These are phyloP conservation scores for Lepidothrix coronata DNA, from an alignment of 2,113 vertebrate genomes.

Conservation along the genomic window DNA sequence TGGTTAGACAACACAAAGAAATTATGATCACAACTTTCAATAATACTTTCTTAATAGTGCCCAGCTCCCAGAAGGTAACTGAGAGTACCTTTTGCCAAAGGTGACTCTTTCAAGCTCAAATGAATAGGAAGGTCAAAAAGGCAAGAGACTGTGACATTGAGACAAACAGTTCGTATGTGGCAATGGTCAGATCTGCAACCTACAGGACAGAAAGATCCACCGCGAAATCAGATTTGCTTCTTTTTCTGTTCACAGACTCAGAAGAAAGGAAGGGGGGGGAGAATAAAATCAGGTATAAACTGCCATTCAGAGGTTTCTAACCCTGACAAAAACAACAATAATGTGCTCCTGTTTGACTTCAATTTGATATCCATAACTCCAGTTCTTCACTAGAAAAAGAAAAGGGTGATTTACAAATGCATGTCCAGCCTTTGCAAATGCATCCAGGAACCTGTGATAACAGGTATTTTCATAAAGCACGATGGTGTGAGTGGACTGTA, in stretches of 20 bases:
- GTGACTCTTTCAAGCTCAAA: not conserved
- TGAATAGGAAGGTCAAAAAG: not conserved
- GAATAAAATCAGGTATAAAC: not conserved
- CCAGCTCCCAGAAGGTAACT: not conserved
- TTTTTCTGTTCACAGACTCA: not conserved
- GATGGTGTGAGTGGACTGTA: not conserved
- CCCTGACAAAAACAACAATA: not conserved
- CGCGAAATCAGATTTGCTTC: not conserved
- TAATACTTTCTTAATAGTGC: not conserved
- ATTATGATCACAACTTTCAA: not conserved
- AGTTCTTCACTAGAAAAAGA: not conserved
- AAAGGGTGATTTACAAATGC: not conserved
- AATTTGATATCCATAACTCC: not conserved
- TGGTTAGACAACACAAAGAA: not conserved
- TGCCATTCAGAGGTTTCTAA: not conserved
- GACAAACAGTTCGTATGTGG: not conserved
- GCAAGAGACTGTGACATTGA: not conserved
- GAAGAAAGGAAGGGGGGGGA: not conserved
- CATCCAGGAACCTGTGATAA: not conserved
- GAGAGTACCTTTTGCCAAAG: not conserved
- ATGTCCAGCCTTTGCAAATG: not conserved
- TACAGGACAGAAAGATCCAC: not conserved
- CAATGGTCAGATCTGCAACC: not conserved
- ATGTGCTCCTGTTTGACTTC: not conserved
- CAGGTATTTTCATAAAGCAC: not conserved